Base-by-base conservation (phyloP, 2,888 invertebrate species). In the Cryptosula pallasiana region DNA sequence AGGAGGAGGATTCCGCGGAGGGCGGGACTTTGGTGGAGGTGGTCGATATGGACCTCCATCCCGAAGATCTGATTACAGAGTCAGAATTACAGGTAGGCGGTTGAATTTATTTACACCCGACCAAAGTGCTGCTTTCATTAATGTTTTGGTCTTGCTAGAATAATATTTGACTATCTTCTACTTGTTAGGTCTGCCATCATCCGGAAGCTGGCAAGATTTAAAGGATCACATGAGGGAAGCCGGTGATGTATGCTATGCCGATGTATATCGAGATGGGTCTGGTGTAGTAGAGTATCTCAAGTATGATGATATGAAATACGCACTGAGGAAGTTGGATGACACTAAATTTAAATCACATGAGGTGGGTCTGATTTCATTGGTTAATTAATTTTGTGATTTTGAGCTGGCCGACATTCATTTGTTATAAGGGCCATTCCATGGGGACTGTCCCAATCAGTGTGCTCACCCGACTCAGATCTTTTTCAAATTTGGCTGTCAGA, bases 171-270 rank as follows among this genome's bases (percentile, higher is more conserved):
- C n/a, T n/a, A n/a, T n/a, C n/a, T n/a, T n/a, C n/a, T n/a, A n/a
- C n/a, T n/a, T 76, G 70, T 69, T 74, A 86, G 86, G 86, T 71
- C 86, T 95, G 73, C 94, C 94, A 20, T 90, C 92, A 0, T 91
- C 92, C 58, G 94, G 94, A 1, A 93, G 93, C 73, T 94, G 94
- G 94, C 94, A 95, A 87, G 97, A 98, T 86, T 87, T 99, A 72
- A 99, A 99, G 85, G 98, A 99, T 87, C 98, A 99, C 85, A 98
- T 98, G 97, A 89, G 98, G 71, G 98, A 98, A 85, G 98, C 98
- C 0, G 98, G 99, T 16, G 98, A 99, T 86, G 97, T 99, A 2
- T 98, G 97, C 86, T 99, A 95, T 86, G 96, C 98, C 0, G 98
- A 99, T 87, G 94, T 95, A 0, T 97, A 94, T 87, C 96, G 97